Base-by-base conservation (phyloP, 2,888 invertebrate species). In the Philereme vetulata region DNA sequence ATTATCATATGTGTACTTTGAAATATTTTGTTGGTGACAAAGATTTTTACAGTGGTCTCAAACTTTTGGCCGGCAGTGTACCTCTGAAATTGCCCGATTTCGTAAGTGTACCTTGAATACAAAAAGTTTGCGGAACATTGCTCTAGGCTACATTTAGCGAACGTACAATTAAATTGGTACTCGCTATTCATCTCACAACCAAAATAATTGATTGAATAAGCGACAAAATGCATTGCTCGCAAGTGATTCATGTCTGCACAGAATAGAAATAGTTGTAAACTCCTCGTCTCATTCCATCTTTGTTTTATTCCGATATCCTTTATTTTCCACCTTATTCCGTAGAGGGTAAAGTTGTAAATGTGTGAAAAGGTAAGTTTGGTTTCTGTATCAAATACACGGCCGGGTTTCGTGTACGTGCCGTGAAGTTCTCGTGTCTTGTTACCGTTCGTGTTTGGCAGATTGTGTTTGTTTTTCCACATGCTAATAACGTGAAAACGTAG, bases 381-480 rank as follows among this genome's bases (percentile, higher is more conserved):
- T 63, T 63, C 62, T 75, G 73, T 76, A 75, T 81, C 70, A 72
- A 71, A 79, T 77, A 80, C 75, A 76, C 68, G 74, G 70, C 67
- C 64, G 71, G 77, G 75, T 76, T 81, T 74, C 69, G 61, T 70
- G 72, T 84, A 86, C 86, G 84, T 87, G 84, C 76, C 67, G 80
- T 76, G 81, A 86, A 87, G 83, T 86, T 87, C 77, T 72, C 77
- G 75, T 75, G 84, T 88, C 86, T 86, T 88, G 86, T 86, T 85
- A 77, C 50, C 78, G 77, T 74, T 76, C 81, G 78, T 80, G 82
- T 88, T 88, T 84, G 84, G 81, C 84, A 86, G 85, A 90, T 90
- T 87, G 86, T 83, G 86, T 89, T 89, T 88, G 86, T 88, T 88
- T 82, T 78, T 76, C 80, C 81, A 84, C 83, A 88, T 85, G 87